phyloP scores from a whole-genome alignment of 2,888 invertebrate genomes.

The Synanthedon andrenaeformis region DNA sequence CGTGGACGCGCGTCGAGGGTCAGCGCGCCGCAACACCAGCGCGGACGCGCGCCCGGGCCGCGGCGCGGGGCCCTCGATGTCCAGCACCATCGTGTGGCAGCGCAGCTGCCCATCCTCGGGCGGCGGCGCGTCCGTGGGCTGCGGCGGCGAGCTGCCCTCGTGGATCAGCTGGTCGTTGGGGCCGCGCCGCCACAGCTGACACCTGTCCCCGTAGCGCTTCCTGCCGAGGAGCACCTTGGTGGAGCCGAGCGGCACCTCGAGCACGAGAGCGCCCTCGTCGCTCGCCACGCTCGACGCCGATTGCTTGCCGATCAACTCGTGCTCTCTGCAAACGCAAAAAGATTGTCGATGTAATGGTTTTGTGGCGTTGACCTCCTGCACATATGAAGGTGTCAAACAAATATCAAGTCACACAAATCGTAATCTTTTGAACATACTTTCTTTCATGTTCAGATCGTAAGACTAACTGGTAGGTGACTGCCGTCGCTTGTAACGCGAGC shows the following conservation, averaged over 20 bases:
- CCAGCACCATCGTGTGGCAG: conserved; percentile 75
- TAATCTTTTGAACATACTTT: too few species aligned
- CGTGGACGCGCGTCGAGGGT: conserved; percentile 85
- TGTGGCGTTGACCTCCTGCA: too few species aligned
- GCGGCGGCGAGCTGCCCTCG: conserved; percentile 86
- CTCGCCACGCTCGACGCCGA: conserved; percentile 43
- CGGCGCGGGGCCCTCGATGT: conserved; percentile 89
- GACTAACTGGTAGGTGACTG: too few species aligned
- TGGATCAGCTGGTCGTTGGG: conserved; percentile 90
- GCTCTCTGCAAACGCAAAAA: conserved; percentile 2
- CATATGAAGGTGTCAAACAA: too few species aligned
- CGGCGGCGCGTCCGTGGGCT: conserved; percentile 43
- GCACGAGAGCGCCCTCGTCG: conserved; percentile 81
- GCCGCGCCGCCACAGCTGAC: conserved; percentile 96
- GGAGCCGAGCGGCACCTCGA: conserved; percentile 78
- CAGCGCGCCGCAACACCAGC: conserved; percentile 85
- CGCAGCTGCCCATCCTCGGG: conserved; percentile 42
- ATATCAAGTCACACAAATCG: too few species aligned
- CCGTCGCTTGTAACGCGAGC: too few species aligned
- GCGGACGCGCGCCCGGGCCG: conserved; percentile 80
- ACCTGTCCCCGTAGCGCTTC: conserved; percentile 72
- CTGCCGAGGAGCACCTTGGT: conserved; percentile 78
- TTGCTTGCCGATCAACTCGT: conserved; percentile 9
- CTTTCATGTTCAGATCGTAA: too few species aligned
- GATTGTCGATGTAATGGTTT: too few species aligned